Evolutionary conservation across 1,140 invertebrate species (phyloP).

Genomic region (Drosophila willistoni): DNA sequence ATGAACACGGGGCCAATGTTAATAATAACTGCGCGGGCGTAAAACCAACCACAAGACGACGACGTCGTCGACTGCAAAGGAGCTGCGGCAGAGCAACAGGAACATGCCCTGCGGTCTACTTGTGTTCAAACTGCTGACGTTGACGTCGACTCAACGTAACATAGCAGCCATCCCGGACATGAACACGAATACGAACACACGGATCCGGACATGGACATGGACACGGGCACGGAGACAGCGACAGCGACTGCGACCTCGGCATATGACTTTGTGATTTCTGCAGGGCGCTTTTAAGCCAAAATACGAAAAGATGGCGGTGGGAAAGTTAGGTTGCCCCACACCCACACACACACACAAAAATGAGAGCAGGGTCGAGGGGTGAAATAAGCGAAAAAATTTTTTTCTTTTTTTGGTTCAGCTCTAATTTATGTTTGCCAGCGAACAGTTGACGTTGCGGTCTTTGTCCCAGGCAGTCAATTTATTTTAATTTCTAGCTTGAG

Average conservation of each 20-base stretch:
- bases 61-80: slow-evolving; percentile 1
- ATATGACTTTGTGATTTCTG: slow-evolving; percentile 75
- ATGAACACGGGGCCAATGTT: slow-evolving; percentile 37
- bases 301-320: neutral
- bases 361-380: slow-evolving; percentile 1
- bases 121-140: slow-evolving; percentile 55
- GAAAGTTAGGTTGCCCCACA: slow-evolving; percentile 7
- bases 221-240: slow-evolving; percentile 20
- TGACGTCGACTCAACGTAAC: slow-evolving; percentile 57
- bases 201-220: slow-evolving; percentile 14
- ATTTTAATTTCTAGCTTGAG: slow-evolving; percentile 75
- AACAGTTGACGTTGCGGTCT: slow-evolving; percentile 61
- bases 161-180: slow-evolving; percentile 33
- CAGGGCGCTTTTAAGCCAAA: slow-evolving; percentile 61
- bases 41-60: slow-evolving; percentile 44
- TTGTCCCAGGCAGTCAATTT: slow-evolving; percentile 77
- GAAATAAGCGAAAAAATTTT: neutral
- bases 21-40: slow-evolving; percentile 70
- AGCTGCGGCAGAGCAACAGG: slow-evolving; percentile 55
- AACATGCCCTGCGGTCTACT: slow-evolving; percentile 71
- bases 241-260: slow-evolving; percentile 38
- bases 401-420: slow-evolving; percentile 36
- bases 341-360: slow-evolving; percentile 1
- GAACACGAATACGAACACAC: slow-evolving; percentile 30
- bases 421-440: slow-evolving; percentile 51